Base-by-base conservation (phyloP, 2,888 invertebrate species). In the Cyaniris semiargus region DNA sequence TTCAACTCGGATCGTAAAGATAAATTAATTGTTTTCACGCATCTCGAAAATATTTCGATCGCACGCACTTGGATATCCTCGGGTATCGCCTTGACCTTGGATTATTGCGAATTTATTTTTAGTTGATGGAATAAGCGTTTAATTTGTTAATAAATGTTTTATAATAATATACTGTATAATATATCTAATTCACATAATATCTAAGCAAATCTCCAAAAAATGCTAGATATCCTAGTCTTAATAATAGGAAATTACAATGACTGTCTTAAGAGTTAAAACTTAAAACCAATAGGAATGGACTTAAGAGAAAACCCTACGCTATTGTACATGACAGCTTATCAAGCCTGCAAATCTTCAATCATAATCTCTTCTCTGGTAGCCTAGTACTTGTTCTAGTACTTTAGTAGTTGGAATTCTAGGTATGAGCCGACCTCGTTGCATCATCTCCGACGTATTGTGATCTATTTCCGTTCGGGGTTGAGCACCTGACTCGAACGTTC, bases 1-100 rank as follows among this genome's bases (percentile, higher is more conserved):
- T 94, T 93, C 91, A 94, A 82, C 84, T 83, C 84, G 85, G 15
- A 5, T 53, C 53, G 53, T 53, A 53, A 53, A 88, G 85, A 88
- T 89, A 86, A 89, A 88, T 87, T 86, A 85, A 88, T 87, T 90
- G 89, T 91, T 89, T 84, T 82, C 80, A 81, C 84, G 85, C 85
- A 84, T 85, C 86, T 76, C 76, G 58, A 84, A 83, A 87, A 87
- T 85, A 84, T 86, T 85, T 82, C 80, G 80, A 80, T 81, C 80
- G 21, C 15, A 31, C 18, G 23, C 66, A 18, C 27, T 66, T 15
- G 5, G 66, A 31, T 66, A 38, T 38, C 8, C 34, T 38, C 71
- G 38, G 38, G 10, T 38, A n/a, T 38, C 34, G 71, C 71, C 71
- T 38, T 71, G 71, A 21, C 71, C 71, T 71, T 71, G 38, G 3